Base-by-base conservation (phyloP, 2,113 vertebrate species). In the Odobenus rosmarus region DNA sequence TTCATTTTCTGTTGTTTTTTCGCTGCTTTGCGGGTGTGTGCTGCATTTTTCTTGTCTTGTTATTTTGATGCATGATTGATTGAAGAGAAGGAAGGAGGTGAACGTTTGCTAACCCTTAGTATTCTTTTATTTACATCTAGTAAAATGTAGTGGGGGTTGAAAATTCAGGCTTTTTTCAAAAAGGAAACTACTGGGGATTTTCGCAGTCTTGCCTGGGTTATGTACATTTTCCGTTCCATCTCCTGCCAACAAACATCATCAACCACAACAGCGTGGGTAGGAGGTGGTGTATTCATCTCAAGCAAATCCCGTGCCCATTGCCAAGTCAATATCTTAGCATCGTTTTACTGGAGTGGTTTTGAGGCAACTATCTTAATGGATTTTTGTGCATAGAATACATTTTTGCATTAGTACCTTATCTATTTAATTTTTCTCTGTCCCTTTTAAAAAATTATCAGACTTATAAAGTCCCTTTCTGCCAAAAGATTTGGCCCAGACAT, bases 211-310 rank as follows among this genome's bases (percentile, higher is more conserved):
- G 26, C 21, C 14, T 53, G 18, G 59, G 7, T n/a, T 7, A 7
- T n/a, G 31, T 1, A 28, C 1, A 23, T 84, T 77, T 46, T 24
- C 9, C 1, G 3, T 8, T 10, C 72, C 55, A 79, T 24, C 13
- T 18, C 11, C 36, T 39, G n/a, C 2, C 5, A 49, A 3, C 0
- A 53, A 76, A 16, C n/a, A 23, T 9, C 14, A 33, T 36, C 31
- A 23, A 19, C 28, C 49, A 1, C 8, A 9, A 4, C 7, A 6
- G 12, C 3, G 1, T 3, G 23, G 53, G 46, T 28, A 26, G 3
- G 23, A 69, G 23, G 39, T 1, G 15, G 33, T 71, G 0, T 51
- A 36, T 79, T 51, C 39, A 26, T 51, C 24, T 62, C 55, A 3
- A 12, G 16, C 8, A 31, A 57, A 57, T 7, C 18, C 5, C 31